Conservation (phyloP, 2,113 vertebrate species). For the Pluvialis apricaria region DNA sequence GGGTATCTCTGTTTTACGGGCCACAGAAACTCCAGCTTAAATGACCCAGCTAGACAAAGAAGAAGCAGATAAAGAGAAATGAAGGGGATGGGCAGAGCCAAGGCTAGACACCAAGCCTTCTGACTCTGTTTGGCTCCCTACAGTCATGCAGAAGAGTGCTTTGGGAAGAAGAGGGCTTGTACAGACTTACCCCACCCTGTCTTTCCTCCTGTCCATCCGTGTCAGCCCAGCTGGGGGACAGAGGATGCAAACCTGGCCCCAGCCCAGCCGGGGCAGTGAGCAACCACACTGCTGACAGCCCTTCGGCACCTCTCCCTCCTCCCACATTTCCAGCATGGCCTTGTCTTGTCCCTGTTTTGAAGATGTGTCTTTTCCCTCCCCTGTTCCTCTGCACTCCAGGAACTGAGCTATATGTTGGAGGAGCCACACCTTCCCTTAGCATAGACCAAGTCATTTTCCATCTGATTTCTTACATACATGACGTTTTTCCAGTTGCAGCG, state of each 20-base stretch:
- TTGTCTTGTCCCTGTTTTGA: neutral
- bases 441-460: neutral
- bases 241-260: neutral
- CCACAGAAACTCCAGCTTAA: neutral
- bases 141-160: neutral
- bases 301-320: neutral
- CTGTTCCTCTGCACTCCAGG: neutral
- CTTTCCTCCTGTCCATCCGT: rapidly evolving
- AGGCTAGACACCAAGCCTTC: neutral
- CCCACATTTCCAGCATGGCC: rapidly evolving
- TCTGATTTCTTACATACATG: neutral
- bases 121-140: neutral
- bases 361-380: neutral
- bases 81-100: neutral
- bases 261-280: rapidly evolving
- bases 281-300: neutral
- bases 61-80: neutral
- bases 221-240: neutral
- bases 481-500: rapidly evolving
- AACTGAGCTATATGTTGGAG: neutral
- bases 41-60: neutral
- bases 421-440: neutral
- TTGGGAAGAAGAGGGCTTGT: neutral
- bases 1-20: neutral
- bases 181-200: neutral